Conservation (phyloP, 2,797 vertebrate genomes). For the Novumbra hubbsi region DNA sequence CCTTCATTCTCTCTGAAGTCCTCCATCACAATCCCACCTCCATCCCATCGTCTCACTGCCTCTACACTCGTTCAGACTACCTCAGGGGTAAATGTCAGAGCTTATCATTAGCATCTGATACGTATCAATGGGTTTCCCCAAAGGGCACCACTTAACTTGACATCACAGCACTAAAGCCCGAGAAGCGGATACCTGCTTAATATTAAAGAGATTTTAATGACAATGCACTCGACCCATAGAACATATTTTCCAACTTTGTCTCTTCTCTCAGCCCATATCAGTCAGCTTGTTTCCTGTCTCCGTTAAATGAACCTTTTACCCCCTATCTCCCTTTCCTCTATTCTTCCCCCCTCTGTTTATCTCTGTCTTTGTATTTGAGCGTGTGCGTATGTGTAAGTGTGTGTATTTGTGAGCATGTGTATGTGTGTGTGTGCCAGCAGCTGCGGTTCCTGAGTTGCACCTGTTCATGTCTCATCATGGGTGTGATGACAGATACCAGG, state of each 20-base stretch:
- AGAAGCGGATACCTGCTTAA: conserved; percentile 3
- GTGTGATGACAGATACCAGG: conserved; percentile 67
- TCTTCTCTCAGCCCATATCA: not conserved
- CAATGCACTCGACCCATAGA: not conserved
- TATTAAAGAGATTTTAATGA: conserved; percentile 1
- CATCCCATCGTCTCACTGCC: not conserved
- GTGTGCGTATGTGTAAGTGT: conserved; percentile 17
- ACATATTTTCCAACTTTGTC: not conserved
- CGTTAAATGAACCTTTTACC: not conserved
- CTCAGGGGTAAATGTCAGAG: conserved; percentile 23
- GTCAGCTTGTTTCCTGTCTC: not conserved
- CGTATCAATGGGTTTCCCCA: conserved; percentile 19
- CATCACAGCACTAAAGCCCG: conserved; percentile 13
- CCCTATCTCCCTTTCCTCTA: conserved; percentile 16
- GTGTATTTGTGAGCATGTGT: conserved; percentile 35
- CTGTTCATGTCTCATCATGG: conserved; percentile 75
- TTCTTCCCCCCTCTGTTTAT: conserved; percentile 19
- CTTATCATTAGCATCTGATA: conserved; percentile 23
- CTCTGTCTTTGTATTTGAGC: conserved; percentile 20
- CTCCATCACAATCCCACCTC: not conserved
- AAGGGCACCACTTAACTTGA: conserved; percentile 39
- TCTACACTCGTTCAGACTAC: not conserved
- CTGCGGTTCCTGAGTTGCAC: conserved; percentile 69
- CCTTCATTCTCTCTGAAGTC: not conserved
- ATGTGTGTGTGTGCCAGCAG: conserved; percentile 58